Evolutionary conservation across 2,888 invertebrate species (phyloP).

Genomic region (Endomychus coccineus): DNA sequence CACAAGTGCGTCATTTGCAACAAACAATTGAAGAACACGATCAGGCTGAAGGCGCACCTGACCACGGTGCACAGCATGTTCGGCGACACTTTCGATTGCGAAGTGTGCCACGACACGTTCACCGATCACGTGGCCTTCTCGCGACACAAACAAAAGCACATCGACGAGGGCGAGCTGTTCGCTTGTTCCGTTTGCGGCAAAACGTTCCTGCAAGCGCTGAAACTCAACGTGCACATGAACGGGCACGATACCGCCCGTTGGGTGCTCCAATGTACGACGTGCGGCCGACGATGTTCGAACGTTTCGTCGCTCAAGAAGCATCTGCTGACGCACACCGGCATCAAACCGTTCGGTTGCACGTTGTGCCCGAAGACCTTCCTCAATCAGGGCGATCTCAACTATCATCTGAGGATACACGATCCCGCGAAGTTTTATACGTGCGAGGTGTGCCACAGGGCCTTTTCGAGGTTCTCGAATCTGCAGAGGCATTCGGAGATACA

Average conservation of each 20-base stretch:
- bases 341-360: constrained; percentile 34
- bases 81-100: constrained; percentile 14
- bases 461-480: constrained; percentile 37
- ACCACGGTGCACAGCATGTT: constrained; percentile 18
- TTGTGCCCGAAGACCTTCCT: constrained; percentile 42
- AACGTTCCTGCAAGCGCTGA: constrained; percentile 40
- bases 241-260: constrained; percentile 42
- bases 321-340: constrained; percentile 40
- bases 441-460: constrained; percentile 33
- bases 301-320: constrained; percentile 42
- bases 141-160: constrained; percentile 15
- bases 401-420: constrained; percentile 41
- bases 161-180: constrained; percentile 29
- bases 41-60: constrained; percentile 23
- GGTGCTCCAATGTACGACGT: constrained; percentile 42
- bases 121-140: constrained; percentile 10
- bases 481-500: constrained; percentile 36
- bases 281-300: constrained; percentile 40
- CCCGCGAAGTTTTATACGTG: constrained; percentile 31
- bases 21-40: constrained; percentile 22
- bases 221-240: constrained; percentile 41
- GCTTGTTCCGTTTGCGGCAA: constrained; percentile 43
- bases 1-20: constrained; percentile 25
- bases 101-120: constrained; percentile 19
- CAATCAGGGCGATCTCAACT: constrained; percentile 40